These are phyloP conservation scores for Drosophila triauraria DNA, from an alignment of 1,140 invertebrate genomes.

Conservation along the genomic window DNA sequence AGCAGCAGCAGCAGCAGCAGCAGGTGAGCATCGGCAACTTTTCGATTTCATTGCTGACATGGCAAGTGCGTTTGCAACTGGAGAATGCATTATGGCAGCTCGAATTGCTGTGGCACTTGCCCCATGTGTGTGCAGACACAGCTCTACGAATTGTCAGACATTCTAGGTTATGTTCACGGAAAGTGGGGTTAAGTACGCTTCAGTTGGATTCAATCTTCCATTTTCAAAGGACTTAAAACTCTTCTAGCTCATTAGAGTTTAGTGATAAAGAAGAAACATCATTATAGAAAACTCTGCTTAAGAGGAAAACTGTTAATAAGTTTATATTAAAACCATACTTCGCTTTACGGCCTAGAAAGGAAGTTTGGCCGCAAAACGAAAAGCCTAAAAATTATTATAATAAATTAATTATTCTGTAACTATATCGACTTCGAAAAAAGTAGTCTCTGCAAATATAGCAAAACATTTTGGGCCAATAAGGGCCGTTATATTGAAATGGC, in stretches of 20 bases:
- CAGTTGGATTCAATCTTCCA: conserved; percentile 2
- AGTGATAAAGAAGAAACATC: no score
- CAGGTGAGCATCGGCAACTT: conserved; percentile 70
- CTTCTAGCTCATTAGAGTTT: neutral
- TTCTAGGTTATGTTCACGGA: conserved; percentile 10
- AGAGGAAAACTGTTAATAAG: no score
- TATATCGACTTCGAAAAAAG: no score
- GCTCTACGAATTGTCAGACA: conserved; percentile 7
- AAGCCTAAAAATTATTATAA: no score
- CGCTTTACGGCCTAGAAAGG: no score
- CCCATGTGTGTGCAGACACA: conserved; percentile 18
- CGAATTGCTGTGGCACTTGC: conserved; percentile 21
- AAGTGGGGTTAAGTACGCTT: conserved; percentile 13
- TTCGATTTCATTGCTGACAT: conserved; percentile 74
- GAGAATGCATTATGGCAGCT: conserved; percentile 20
- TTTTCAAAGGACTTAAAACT: neutral
- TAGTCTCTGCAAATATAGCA: no score
- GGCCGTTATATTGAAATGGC: no score
- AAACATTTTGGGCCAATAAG: no score
- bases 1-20: conserved; percentile 32
- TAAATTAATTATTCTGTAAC: no score
- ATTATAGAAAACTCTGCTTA: no score
- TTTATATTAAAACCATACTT: no score
- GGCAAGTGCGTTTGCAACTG: conserved; percentile 32
- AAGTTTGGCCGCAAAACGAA: no score